A percentile compares a stretch with the other conserved stretches of the same genome.
Conservation (phyloP, 2,797 vertebrate genomes). For the Lagorchestes hirsutus region DNA sequence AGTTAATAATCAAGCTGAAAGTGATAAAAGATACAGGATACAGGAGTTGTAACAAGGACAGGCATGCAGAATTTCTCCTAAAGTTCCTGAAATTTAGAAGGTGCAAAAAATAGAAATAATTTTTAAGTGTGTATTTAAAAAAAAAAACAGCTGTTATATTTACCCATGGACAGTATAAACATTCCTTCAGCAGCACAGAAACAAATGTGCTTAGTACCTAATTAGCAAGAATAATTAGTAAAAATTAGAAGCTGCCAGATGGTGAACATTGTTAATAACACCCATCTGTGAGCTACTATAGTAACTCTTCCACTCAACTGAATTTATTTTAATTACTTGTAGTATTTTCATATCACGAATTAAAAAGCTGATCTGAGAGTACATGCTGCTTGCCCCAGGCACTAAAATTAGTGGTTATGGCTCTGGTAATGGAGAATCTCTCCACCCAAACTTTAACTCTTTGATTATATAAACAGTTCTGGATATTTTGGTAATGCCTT, state of each 20-base stretch:
- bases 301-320: neutral
- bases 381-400: neutral
- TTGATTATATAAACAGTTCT: neutral
- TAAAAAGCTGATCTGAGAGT: neutral
- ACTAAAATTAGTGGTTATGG: neutral
- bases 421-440: neutral
- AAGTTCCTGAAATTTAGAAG: neutral
- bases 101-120: neutral
- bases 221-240: neutral
- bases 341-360: constrained; percentile 1
- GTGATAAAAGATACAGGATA: neutral
- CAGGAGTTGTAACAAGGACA: neutral
- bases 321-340: constrained; percentile 8
- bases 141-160: neutral
- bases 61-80: neutral
- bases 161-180: neutral
- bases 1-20: neutral
- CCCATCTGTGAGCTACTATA: neutral
- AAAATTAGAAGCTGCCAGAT: constrained; percentile 9
- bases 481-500: neutral
- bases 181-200: neutral
- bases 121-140: neutral
- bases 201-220: neutral
- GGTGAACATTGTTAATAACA: neutral
- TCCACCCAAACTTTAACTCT: neutral